Evolutionary conservation across 2,797 vertebrate species (phyloP), one percentile per base, ranked within the genome.

Genomic region (Harpagifer antarcticus): DNA sequence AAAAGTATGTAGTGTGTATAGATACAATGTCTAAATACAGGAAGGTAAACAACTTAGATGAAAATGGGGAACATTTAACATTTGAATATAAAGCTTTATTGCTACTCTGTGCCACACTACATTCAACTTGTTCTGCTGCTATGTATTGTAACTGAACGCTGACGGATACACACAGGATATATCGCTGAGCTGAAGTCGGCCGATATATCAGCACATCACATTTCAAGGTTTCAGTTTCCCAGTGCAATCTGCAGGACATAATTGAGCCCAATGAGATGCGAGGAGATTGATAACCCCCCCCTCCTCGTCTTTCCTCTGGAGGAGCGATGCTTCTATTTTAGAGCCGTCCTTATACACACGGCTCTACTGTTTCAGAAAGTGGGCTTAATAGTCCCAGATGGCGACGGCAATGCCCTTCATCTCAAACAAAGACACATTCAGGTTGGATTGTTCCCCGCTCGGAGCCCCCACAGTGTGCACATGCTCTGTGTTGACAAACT

Each of bases 401-500:
- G 92, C 81, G 44, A 68, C 66, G 72, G 78, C 86, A 62, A 85
- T 94, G 91, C 91, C 94, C 94, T 95, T 95, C 94, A 94, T 95
- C 89, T 94, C 87, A 91, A 93, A 94, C 93, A 94, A 94, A 95
- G 94, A 94, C 94, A 95, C 91, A 95, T 94, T 94, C 91, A 94
- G 94, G 92, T 93, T 95, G 93, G 90, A 93, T 83, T 81, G 88
- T 85, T 90, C 92, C 88, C 82, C 83, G 76, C 86, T 83, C 86
- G 42, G 69, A 84, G 87, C 84, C 82, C 87, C 87, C 82, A 72
- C 69, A 70, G 60, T 33, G 53, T 71, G 77, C 71, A 53, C 54
- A 78, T 76, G 75, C 76, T 84, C 82, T 79, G 85, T 86, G 63
- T 64, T 88, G 92, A 92, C 92, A 91, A 88, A 91, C 86, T 78